Percentiles rank a stretch among this genome's conserved stretches.
Conservation (phyloP, 2,888 invertebrate species). For the Macaria liturata region DNA sequence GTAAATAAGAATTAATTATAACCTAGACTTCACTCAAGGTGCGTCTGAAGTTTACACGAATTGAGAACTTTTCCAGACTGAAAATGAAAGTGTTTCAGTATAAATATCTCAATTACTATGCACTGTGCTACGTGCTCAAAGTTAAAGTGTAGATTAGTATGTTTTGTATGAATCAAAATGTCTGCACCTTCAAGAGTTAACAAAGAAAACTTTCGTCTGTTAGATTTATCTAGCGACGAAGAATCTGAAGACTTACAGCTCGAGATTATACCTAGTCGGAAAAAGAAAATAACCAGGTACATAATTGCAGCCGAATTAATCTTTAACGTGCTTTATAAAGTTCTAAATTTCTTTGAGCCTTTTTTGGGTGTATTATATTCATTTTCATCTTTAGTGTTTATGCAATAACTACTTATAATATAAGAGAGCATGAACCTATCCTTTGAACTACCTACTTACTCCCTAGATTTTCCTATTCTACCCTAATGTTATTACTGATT, state of each 20-base stretch:
- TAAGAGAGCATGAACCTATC: too few species aligned
- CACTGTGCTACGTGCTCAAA: neutral
- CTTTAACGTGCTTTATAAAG: too few species aligned
- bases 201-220: slow-evolving; percentile 86
- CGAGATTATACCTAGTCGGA: slow-evolving; percentile 82
- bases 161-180: slow-evolving; percentile 60
- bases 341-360: too few species aligned
- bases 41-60: neutral
- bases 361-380: too few species aligned
- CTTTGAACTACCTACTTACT: too few species aligned
- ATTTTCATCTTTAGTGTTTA: too few species aligned
- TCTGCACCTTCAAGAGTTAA: slow-evolving; percentile 72
- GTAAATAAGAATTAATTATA: slow-evolving; percentile 7
- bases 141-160: slow-evolving; percentile 50
- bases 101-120: neutral
- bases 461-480: too few species aligned
- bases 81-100: slow-evolving; percentile 2
- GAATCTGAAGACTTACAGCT: slow-evolving; percentile 84
- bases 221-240: slow-evolving; percentile 85
- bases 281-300: slow-evolving; percentile 84
- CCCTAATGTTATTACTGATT: too few species aligned
- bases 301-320: neutral
- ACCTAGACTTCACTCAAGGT: slow-evolving; percentile 5
- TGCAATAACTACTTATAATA: too few species aligned
- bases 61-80: slow-evolving; percentile 38